Base-by-base conservation (phyloP, 2,113 vertebrate genomes). In the Percopsis transmontana region DNA sequence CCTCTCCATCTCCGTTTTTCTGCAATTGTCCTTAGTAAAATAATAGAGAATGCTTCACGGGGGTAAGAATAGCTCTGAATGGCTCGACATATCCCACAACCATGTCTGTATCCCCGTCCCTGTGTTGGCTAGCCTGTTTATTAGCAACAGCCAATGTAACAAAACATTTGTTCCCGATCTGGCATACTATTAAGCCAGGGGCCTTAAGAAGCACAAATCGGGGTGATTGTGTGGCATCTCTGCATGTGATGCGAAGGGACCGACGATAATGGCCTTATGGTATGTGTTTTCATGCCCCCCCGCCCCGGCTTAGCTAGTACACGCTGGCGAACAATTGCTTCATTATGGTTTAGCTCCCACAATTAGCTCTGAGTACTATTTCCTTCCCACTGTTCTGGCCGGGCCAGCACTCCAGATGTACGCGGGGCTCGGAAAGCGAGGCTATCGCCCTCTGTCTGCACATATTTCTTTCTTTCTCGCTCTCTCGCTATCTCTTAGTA, bases 271-370 rank as follows among this genome's bases (percentile, higher is more conserved):
- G 66, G 62, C 76, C 20, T 47, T 66, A 2, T 19, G 55, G 70
- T 78, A 64, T 74, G 74, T 78, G 68, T 80, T 84, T 82, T 85
- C 62, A 72, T 20, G 54, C 38, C 51, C 50, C 64, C 58, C 23
- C 42, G 8, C 9, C 16, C 65, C 70, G 63, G 51, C 58, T 66
- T 33, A 13, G 11, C 9, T 27, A n/a, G n/a, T n/a, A 54, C 19
- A 20, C 51, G 20, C 33, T 44, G 39, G 14, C 1, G 58, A 75
- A 86, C 84, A 88, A 91, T 87, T 62, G 82, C 42, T 85, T 87
- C 86, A 86, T 85, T 87, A 86, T 88, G 85, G 86, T 77, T 58
- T 72, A 66, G 81, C 81, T 90, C 87, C 82, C 87, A 90, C 86
- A 86, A 90, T 92, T 88, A 91, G 76, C 82, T 79, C 53, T 38